Conservation (phyloP, 2,113 vertebrate species). For the Ahaetulla prasina region DNA sequence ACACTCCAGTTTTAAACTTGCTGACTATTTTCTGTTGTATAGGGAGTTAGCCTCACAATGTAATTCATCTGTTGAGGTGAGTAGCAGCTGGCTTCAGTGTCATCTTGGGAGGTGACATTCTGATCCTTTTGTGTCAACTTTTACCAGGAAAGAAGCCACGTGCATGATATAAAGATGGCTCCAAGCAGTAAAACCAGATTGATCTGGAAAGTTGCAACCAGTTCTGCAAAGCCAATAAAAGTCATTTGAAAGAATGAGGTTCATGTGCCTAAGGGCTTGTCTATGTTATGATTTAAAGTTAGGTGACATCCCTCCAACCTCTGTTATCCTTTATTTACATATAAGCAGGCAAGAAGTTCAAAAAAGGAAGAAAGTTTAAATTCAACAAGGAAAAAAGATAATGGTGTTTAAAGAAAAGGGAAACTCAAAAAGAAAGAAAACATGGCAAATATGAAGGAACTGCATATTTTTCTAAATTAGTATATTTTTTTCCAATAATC, state of each 20-base stretch:
- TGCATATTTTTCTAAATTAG: not conserved
- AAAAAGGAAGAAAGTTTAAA: slow-evolving; percentile 1
- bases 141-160: not conserved
- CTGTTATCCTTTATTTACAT: not conserved
- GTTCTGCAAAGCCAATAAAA: slow-evolving; percentile 8
- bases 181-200: slow-evolving; percentile 7
- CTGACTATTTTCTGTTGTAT: not conserved
- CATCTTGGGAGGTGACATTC: not conserved
- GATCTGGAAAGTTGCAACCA: slow-evolving; percentile 7
- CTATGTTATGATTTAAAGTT: slow-evolving; percentile 1
- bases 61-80: not conserved
- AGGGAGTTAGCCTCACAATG: not conserved
- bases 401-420: not conserved
- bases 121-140: not conserved
- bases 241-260: not conserved
- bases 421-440: not conserved
- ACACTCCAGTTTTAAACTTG: slow-evolving; percentile 7
- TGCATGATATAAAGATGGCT: not conserved
- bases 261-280: slow-evolving; percentile 9
- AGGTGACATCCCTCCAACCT: not conserved
- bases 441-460: not conserved
- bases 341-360: not conserved
- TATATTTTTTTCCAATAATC: not conserved
- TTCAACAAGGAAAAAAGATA: not conserved
- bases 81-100: not conserved